These are phyloP conservation scores for Aurelia sp. DNA, from an alignment of 30 jellyfish, hydroid and myxozoan genomes.

Conservation along the genomic window DNA sequence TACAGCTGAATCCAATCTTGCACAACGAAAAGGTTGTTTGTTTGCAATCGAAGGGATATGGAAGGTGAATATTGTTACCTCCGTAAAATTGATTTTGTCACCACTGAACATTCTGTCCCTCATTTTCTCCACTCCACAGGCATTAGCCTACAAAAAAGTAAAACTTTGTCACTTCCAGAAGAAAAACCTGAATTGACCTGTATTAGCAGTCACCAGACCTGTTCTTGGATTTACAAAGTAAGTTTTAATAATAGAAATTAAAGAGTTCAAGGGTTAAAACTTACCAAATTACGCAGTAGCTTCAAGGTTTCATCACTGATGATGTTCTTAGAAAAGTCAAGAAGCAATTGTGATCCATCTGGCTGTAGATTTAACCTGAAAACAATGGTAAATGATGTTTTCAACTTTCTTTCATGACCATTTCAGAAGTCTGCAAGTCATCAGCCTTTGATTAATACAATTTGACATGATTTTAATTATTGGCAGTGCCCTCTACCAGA, in stretches of 20 bases:
- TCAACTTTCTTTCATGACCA: not conserved
- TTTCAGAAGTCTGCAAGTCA: no score
- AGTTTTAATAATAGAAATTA: no score
- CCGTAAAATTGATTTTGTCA: constrained; percentile 93
- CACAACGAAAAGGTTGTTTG: no score
- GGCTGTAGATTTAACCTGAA: constrained; percentile 59
- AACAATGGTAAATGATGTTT: not conserved
- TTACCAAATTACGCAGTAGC: constrained; percentile 64
- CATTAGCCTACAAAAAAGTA: constrained; percentile 64
- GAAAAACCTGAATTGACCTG: not conserved
- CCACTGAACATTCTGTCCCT: constrained; percentile 95
- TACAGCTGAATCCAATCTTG: no score
- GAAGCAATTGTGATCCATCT: constrained; percentile 64
- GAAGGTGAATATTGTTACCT: constrained; percentile 45
- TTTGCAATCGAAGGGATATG: no score
- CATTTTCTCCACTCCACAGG: constrained; percentile 89
- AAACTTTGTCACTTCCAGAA: not conserved
- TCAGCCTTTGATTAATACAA: no score
- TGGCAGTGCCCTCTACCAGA: no score
- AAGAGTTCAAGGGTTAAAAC: not conserved
- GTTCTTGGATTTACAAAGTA: no score
- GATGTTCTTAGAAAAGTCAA: constrained; percentile 92
- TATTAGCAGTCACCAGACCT: no score
- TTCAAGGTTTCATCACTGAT: constrained; percentile 73
- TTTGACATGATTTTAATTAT: no score